phyloP scores from a whole-genome alignment of 1,140 invertebrate genomes.

The Atopsyche davidsoni region DNA sequence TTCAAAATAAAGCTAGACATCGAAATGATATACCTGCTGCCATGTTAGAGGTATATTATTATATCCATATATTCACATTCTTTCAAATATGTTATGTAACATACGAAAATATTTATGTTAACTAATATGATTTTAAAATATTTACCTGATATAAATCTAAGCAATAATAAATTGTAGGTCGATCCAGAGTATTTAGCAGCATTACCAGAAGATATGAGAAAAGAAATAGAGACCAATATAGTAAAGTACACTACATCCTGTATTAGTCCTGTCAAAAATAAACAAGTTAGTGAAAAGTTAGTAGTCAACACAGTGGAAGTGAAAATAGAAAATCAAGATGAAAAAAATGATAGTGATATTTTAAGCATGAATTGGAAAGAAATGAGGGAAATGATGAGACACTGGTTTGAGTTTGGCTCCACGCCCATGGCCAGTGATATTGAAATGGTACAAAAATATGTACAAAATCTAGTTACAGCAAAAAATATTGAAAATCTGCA shows the following conservation, averaged over 20 bases:
- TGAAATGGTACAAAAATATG: slow-evolving; percentile 40
- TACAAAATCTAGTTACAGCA: slow-evolving; percentile 41
- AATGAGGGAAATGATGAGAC: slow-evolving; percentile 42
- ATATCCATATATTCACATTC: background rate
- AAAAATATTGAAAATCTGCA: slow-evolving; percentile 41
- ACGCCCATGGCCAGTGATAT: slow-evolving; percentile 45
- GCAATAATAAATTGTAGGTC: slow-evolving; percentile 30
- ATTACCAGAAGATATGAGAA: slow-evolving; percentile 48
- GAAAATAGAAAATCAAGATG: slow-evolving; percentile 17
- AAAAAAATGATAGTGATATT: slow-evolving; percentile 32
- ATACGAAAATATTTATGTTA: background rate
- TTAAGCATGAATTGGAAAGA: slow-evolving; percentile 39
- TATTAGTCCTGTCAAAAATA: background rate
- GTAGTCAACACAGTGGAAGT: slow-evolving; percentile 22
- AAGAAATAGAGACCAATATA: slow-evolving; percentile 36
- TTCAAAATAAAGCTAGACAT: slow-evolving; percentile 34
- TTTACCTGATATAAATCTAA: background rate
- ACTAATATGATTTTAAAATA: background rate
- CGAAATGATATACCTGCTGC: background rate
- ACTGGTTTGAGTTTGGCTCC: slow-evolving; percentile 46
- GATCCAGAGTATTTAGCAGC: slow-evolving; percentile 48
- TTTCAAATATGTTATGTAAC: no score
- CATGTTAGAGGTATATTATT: background rate
- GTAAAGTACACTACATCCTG: slow-evolving; percentile 16
- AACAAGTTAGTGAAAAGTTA: background rate